Conservation (phyloP, 2,888 invertebrate genomes). For the Trichogramma dendrolimi region DNA sequence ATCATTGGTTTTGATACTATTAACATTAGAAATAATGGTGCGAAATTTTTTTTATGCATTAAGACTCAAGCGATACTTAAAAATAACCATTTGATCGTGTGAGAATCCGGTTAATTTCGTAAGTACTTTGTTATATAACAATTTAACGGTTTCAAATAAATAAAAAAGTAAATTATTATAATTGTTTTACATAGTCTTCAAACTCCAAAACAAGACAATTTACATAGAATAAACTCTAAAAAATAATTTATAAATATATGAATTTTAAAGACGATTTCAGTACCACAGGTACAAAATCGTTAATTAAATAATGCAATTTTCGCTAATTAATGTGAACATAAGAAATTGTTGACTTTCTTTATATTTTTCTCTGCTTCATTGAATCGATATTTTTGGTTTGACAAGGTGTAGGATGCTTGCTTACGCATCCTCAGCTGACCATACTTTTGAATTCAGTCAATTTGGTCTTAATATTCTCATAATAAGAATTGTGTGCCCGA, state of each 20-base stretch:
- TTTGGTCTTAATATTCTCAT: not conserved
- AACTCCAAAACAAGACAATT: not conserved
- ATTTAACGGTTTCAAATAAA: conserved; percentile 11
- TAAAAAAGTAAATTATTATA: conserved; percentile 17
- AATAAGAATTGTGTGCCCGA: conserved; percentile 3
- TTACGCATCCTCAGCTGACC: conserved; percentile 6
- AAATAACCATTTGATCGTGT: not conserved
- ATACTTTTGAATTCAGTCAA: conserved; percentile 3
- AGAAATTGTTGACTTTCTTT: conserved; percentile 4
- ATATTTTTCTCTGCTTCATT: conserved; percentile 5
- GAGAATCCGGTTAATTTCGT: conserved; percentile 16
- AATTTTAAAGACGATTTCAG: too few relatives aligned
- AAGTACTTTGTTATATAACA: conserved; percentile 19
- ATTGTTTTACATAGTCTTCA: conserved; percentile 7
- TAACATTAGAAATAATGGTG: conserved; percentile 2
- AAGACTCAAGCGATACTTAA: not conserved
- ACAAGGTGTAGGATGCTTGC: not conserved
- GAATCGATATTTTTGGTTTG: conserved; percentile 4
- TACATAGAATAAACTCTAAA: not conserved
- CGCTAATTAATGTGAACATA: not conserved
- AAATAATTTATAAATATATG: too few relatives aligned
- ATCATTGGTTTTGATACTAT: conserved; percentile 5
- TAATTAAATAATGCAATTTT: not conserved
- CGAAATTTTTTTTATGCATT: conserved; percentile 8
- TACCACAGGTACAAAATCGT: too few relatives aligned